These are phyloP conservation scores for Drosophila carrolli DNA, from an alignment of 1,140 invertebrate genomes.

Conservation along the genomic window DNA sequence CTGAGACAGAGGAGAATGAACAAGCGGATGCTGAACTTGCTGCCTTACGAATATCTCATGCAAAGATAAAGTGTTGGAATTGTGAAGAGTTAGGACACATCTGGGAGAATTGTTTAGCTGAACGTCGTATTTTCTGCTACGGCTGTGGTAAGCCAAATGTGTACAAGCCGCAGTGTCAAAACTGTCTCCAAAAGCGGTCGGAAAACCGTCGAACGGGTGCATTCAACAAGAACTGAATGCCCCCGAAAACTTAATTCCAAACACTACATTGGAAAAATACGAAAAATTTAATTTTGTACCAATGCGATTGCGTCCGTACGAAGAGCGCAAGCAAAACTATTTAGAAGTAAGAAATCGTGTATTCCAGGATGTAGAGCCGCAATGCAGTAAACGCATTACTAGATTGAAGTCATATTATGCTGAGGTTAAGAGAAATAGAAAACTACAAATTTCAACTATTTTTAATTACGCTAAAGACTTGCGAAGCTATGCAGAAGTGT, in stretches of 20 bases:
- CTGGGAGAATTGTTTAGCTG: not conserved
- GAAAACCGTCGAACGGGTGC: not conserved
- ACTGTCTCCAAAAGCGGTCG: not conserved
- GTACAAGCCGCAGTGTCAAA: not conserved
- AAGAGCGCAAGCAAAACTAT: not conserved
- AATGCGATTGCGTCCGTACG: not conserved
- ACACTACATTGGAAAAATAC: not conserved
- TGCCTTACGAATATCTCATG: not conserved
- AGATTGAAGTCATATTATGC: too few species aligned
- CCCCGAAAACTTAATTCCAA: not conserved
- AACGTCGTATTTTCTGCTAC: not conserved
- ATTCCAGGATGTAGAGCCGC: too few species aligned
- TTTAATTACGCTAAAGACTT: too few species aligned
- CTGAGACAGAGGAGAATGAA: not conserved
- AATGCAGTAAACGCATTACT: too few species aligned
- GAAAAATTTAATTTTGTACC: not conserved
- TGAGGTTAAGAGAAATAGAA: not conserved
- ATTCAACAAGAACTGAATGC: not conserved
- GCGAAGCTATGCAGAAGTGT: too few species aligned
- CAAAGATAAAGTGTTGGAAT: slow-evolving; percentile 2
- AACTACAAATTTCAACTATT: too few species aligned
- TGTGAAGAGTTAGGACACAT: not conserved
- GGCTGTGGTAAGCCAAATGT: not conserved
- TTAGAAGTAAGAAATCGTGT: not conserved
- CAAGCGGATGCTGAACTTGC: not conserved